Percentiles rank a stretch among this genome's conserved stretches.
Evolutionary conservation across 2,888 invertebrate genomes (phyloP).

Genomic region (Acleris laterana): DNA sequence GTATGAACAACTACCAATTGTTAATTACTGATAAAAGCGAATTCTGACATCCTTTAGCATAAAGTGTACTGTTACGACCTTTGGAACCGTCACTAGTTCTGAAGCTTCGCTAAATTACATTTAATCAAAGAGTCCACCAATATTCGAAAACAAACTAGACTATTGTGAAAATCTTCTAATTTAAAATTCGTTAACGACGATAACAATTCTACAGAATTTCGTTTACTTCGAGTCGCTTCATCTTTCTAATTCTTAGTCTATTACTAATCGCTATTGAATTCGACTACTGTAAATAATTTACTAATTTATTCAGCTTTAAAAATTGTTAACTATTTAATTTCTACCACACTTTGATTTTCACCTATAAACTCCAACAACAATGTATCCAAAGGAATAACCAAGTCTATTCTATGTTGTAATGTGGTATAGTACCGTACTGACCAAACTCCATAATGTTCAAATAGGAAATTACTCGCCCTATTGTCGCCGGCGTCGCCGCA

Average conservation of each 20-base stretch:
- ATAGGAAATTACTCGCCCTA: constrained; percentile 82
- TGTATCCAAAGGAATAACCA: constrained; percentile 60
- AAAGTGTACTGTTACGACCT: constrained; percentile 20
- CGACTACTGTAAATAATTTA: constrained; percentile 54
- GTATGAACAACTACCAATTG: constrained; percentile 29
- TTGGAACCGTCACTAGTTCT: constrained; percentile 45
- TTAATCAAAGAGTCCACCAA: constrained; percentile 69
- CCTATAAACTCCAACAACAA: constrained; percentile 56
- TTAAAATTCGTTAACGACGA: constrained; percentile 62
- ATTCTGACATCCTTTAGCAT: constrained; percentile 33
- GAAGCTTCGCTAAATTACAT: constrained; percentile 73
- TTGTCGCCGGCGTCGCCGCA: constrained; percentile 66
- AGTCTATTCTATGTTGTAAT: constrained; percentile 74
- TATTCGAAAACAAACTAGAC: constrained; percentile 61
- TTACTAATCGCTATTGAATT: constrained; percentile 65
- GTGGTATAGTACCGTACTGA: constrained; percentile 58
- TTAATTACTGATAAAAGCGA: constrained; percentile 34
- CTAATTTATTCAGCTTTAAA: constrained; percentile 62
- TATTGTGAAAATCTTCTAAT: constrained; percentile 67
- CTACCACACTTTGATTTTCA: constrained; percentile 70
- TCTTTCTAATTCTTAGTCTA: constrained; percentile 68
- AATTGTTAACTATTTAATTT: constrained; percentile 60
- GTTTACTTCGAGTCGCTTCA: constrained; percentile 58
- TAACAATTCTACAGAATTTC: constrained; percentile 66
- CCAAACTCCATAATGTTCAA: constrained; percentile 72